Evolutionary conservation across 2,888 invertebrate species (phyloP), one percentile per base, ranked within the genome.

Genomic region (Agrilus mali): DNA sequence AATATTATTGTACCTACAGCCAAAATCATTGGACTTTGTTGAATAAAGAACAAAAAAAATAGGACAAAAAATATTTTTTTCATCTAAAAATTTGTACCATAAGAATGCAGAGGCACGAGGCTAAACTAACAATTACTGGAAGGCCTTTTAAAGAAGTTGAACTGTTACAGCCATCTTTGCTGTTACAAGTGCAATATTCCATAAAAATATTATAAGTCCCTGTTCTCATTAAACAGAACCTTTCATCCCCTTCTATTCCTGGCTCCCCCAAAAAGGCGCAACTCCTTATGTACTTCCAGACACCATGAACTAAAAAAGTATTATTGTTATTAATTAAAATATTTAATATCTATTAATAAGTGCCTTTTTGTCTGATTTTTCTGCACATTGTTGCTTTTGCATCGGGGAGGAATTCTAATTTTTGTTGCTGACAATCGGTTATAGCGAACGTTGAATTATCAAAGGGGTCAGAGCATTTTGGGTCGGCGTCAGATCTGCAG

Each of bases 171-270:
- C 92, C 92, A 63, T 93, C 90, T 66, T 92, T 92, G 57, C 86
- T 87, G 56, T 86, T 86, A 56, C 93, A 93, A 0, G 90, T 90
- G 61, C 93, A 94, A 57, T 86, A 90, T 65, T 94, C 93, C 71
- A 89, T 82, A 62, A 92, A 93, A 52, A 94, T 89, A 61, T 94
- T 90, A 66, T 88, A 90, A 1, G 88, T 88, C 15, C 92, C 92
- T 0, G 88, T 87, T 56, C 90, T 74, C 84, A 92, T 86, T 10
- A 90, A 69, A 55, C 93, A 93, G 66, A 86, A 92, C 42, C 93
- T 73, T 64, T 93, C 92, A 55, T 93, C 92, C 0, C 89, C 88
- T 56, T 77, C 80, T 40, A 93, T 86, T 1, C 93, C 93, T 0
- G 89, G 88, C 53, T 90, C 89, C 0, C 93, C 93, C 58, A 93